These are phyloP conservation scores for Leucania comma DNA, from an alignment of 2,888 invertebrate species.

Conservation along the genomic window DNA sequence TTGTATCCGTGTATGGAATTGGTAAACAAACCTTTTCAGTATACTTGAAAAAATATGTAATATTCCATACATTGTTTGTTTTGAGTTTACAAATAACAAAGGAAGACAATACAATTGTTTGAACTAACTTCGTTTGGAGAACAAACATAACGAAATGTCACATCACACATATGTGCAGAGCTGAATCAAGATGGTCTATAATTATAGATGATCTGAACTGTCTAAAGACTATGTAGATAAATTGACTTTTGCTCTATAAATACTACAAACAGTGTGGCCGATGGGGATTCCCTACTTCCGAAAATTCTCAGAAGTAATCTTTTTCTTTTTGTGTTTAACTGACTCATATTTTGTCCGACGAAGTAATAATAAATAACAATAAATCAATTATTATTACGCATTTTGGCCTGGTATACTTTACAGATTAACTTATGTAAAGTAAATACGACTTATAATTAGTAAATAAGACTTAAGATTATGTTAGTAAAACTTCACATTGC, in stretches of 20 bases:
- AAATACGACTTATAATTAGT: too few species aligned
- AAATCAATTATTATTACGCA: too few species aligned
- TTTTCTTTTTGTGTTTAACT: too few species aligned
- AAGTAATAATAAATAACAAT: too few species aligned
- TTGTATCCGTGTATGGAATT: slow-evolving; percentile 26
- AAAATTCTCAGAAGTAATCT: not conserved
- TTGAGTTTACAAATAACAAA: slow-evolving; percentile 37
- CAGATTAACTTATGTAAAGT: too few species aligned
- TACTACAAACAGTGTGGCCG: not conserved
- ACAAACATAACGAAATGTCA: slow-evolving; percentile 37
- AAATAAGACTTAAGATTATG: too few species aligned
- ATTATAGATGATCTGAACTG: too few species aligned
- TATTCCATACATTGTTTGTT: slow-evolving; percentile 27
- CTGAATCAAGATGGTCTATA: not conserved
- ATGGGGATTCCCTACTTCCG: not conserved
- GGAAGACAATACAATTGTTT: slow-evolving; percentile 26
- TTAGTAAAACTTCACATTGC: too few species aligned
- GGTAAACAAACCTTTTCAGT: slow-evolving; percentile 33
- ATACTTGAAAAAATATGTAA: slow-evolving; percentile 25
- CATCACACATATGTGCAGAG: not conserved
- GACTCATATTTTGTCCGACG: too few species aligned
- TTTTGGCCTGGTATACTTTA: too few species aligned
- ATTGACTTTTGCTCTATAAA: not conserved
- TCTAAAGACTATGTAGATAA: too few species aligned
- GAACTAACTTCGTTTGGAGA: slow-evolving; percentile 35